Evolutionary conservation across 2,888 invertebrate genomes (phyloP).

Genomic region (Graphium colonna): DNA sequence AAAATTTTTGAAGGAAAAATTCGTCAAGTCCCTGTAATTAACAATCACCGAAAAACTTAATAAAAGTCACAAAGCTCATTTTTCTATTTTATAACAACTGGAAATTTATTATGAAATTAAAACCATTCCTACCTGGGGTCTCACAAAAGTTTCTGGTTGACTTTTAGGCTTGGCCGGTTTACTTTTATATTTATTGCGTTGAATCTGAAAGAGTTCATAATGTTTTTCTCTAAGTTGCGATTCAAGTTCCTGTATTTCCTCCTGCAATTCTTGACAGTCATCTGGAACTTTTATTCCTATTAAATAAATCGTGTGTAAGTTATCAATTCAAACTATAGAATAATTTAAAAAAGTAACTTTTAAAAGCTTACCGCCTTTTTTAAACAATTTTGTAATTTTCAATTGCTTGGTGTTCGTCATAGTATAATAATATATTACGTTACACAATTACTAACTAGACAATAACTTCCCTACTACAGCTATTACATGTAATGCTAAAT

Average conservation of each 20-base stretch:
- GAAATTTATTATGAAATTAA: no score
- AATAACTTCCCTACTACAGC: no score
- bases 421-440: neutral
- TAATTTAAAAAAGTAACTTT: neutral
- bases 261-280: constrained; percentile 48
- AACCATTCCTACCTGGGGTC: constrained; percentile 61
- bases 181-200: constrained; percentile 44
- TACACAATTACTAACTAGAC: constrained; percentile 7
- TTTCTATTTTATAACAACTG: no score
- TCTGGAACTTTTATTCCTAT: constrained; percentile 41
- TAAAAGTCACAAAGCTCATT: no score
- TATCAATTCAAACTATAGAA: neutral
- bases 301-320: constrained; percentile 10
- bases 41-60: no score
- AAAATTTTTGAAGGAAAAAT: no score
- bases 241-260: constrained; percentile 51
- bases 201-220: constrained; percentile 54
- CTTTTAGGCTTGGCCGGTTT: constrained; percentile 39
- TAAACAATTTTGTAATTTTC: constrained; percentile 59
- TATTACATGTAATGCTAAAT: neutral
- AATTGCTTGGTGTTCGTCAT: constrained; percentile 48
- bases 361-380: constrained; percentile 42
- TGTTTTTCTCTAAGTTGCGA: constrained; percentile 48
- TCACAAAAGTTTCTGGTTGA: constrained; percentile 43
- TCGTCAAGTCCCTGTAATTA: no score